Conservation (phyloP, 2,797 vertebrate genomes). For the Oreochromis mossambicus region DNA sequence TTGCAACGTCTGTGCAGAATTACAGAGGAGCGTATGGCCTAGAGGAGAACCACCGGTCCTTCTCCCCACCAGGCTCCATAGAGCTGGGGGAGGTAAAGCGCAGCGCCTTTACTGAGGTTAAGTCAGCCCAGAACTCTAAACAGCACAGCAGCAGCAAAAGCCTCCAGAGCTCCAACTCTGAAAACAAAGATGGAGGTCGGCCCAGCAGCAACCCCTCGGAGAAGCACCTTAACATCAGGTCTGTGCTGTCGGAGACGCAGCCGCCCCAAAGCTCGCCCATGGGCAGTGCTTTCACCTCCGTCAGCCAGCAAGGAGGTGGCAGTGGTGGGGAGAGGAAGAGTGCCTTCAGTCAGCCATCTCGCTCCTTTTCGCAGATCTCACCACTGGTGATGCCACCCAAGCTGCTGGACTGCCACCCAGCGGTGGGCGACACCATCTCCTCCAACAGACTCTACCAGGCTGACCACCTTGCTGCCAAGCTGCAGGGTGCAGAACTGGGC, state of each 20-base stretch:
- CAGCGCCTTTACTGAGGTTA: conserved; percentile 96
- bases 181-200: conserved; percentile 80
- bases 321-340: conserved; percentile 82
- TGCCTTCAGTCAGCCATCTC: conserved; percentile 91
- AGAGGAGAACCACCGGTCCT: conserved; percentile 83
- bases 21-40: conserved; percentile 82
- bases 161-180: conserved; percentile 70
- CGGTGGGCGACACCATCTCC: conserved; percentile 80
- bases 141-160: conserved; percentile 66
- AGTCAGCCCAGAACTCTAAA: conserved; percentile 73
- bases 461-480: conserved; percentile 87
- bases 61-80: conserved; percentile 75
- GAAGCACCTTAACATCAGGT: conserved; percentile 77
- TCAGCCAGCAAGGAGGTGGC: conserved; percentile 77
- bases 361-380: conserved; percentile 85
- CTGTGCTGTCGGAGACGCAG: conserved; percentile 81
- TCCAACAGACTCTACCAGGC: conserved; percentile 85
- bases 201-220: conserved; percentile 62
- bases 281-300: conserved; percentile 86
- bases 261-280: conserved; percentile 68
- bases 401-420: conserved; percentile 84
- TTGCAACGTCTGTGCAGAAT: conserved; percentile 87
- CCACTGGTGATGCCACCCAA: conserved; percentile 89
- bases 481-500: conserved; percentile 82
- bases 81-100: conserved; percentile 83